Percentiles rank a stretch among this genome's conserved stretches.
Evolutionary conservation across 2,113 vertebrate species (phyloP).

Genomic region (Cricetomys ansorgei): DNA sequence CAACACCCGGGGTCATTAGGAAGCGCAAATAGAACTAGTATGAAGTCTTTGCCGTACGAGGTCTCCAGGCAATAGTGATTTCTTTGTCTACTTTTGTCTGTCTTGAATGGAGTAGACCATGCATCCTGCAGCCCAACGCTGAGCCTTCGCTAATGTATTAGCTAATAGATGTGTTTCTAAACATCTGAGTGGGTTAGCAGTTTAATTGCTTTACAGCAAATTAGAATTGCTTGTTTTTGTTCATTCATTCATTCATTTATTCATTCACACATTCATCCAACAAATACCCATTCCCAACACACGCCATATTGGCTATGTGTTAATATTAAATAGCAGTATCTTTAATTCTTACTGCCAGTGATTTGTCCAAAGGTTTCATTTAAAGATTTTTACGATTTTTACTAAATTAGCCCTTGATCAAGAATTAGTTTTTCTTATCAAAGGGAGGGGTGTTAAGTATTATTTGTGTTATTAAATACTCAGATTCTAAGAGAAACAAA

Average conservation of each 20-base stretch:
- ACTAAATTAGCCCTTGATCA: not conserved
- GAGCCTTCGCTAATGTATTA: not conserved
- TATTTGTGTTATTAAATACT: not conserved
- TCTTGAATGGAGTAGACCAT: not conserved
- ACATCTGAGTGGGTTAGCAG: not conserved
- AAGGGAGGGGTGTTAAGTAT: not conserved
- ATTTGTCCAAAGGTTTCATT: not conserved
- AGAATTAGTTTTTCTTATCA: not conserved
- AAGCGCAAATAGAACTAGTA: not conserved
- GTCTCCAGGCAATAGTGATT: not conserved
- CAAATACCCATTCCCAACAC: not conserved
- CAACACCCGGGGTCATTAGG: not conserved
- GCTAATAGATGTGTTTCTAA: too few relatives aligned
- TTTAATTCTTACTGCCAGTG: not conserved
- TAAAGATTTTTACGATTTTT: not conserved
- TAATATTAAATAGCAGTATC: not conserved
- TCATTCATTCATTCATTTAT: not conserved
- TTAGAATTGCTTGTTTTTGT: not conserved
- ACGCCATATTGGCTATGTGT: too few relatives aligned
- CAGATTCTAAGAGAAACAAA: not conserved
- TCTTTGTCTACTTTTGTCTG: not conserved
- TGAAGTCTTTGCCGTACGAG: not conserved
- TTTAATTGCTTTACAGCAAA: not conserved
- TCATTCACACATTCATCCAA: not conserved
- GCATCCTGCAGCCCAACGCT: not conserved